These are phyloP conservation scores for Euzophera pinguis DNA, from an alignment of 2,888 invertebrate genomes.

Conservation along the genomic window DNA sequence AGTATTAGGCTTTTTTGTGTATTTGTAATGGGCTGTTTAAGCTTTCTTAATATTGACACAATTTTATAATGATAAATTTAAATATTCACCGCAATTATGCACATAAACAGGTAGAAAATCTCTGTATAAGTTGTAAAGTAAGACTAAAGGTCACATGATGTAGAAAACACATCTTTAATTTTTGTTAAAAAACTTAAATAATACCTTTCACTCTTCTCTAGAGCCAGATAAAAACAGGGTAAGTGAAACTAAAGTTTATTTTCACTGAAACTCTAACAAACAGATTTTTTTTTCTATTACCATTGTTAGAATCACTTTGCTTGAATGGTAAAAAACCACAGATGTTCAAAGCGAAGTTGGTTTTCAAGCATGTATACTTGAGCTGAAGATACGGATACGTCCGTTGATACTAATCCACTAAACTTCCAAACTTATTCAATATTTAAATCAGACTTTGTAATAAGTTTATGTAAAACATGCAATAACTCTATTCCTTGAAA, in stretches of 20 bases:
- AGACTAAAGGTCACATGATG: too few species aligned
- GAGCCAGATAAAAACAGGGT: background rate
- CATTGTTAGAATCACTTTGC: background rate
- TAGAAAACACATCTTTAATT: too few species aligned
- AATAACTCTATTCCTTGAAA: background rate
- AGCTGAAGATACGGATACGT: slow-evolving; percentile 2
- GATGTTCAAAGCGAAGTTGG: slow-evolving; percentile 10
- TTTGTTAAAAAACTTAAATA: too few species aligned
- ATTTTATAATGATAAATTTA: too few species aligned
- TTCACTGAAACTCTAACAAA: background rate
- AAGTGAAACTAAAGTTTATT: background rate
- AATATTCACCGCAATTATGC: too few species aligned
- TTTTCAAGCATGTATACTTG: slow-evolving; percentile 7
- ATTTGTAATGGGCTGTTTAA: too few species aligned
- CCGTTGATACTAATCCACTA: slow-evolving; percentile 11
- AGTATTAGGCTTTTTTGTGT: too few species aligned
- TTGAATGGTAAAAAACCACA: background rate
- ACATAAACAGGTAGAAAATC: too few species aligned
- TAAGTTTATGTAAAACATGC: slow-evolving; percentile 3
- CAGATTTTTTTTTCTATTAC: background rate
- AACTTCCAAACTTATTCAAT: slow-evolving; percentile 2
- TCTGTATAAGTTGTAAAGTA: too few species aligned
- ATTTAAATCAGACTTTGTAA: slow-evolving; percentile 8
- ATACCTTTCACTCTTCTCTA: too few species aligned
- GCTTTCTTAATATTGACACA: too few species aligned